phyloP scores from a whole-genome alignment of 2,113 vertebrate genomes.

The Thermophis baileyi region DNA sequence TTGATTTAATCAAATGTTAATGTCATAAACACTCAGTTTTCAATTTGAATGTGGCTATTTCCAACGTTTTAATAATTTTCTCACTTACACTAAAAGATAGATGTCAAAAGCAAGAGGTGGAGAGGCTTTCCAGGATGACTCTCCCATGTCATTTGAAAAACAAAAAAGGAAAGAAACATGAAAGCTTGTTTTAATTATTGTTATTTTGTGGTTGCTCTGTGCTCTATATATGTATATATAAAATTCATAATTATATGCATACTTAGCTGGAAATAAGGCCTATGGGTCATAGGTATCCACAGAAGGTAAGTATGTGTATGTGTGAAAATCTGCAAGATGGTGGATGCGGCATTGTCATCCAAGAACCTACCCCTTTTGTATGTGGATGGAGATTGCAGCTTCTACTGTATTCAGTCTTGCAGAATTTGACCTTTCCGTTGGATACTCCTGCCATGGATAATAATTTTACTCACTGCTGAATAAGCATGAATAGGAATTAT shows the following conservation, averaged over 20 bases:
- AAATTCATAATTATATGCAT: neutral
- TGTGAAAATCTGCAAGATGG: neutral
- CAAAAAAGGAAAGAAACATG: neutral
- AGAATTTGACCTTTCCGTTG: neutral
- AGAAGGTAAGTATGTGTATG: neutral
- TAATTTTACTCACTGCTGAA: neutral
- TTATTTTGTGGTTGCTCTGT: neutral
- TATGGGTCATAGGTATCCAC: neutral
- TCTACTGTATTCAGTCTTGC: neutral
- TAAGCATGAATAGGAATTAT: neutral
- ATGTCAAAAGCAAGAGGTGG: neutral
- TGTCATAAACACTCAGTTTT: neutral
- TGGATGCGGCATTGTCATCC: neutral
- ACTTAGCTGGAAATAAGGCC: neutral
- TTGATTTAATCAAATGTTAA: neutral
- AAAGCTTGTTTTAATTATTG: neutral
- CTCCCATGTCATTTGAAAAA: neutral
- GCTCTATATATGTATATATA: neutral
- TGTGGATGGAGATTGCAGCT: neutral
- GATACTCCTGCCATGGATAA: neutral
- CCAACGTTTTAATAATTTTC: neutral
- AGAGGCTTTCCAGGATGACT: neutral
- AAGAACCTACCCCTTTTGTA: neutral
- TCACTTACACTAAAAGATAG: neutral
- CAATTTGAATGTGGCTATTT: neutral